Evolutionary conservation across 2,888 invertebrate genomes (phyloP), one percentile per base, ranked within the genome.

Genomic region (Candidula unifasciata): DNA sequence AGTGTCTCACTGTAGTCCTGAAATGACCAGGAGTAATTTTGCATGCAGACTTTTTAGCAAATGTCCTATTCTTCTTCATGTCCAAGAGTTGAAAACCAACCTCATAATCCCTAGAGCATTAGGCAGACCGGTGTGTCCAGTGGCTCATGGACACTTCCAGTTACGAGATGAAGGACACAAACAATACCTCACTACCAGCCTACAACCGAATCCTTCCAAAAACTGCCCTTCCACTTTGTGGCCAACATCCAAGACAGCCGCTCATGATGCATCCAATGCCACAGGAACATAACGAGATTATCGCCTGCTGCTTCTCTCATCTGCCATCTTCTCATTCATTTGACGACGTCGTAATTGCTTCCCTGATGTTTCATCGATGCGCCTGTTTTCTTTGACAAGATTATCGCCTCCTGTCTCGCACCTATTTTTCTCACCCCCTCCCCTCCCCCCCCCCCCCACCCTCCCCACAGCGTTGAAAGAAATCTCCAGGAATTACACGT

Each of bases 151-250:
- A 13, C 44, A 13, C 44, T 44, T 6, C 44, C 13, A 13, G 13
- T 10, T 44, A 44, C 13, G 13, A 44, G 8, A 44, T 44, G n/a
- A 44, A 44, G 44, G 6, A 10, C 44, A 44, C 6, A 6, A 44
- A 44, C 44, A 44, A 44, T 44, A n/a, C n/a, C n/a, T n/a, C 13
- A 44, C 44, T 10, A 6, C 13, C 44, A 44, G 13, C 8, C 44
- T 44, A 13, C 44, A 44, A 10, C 44, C 44, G 13, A 44, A 44
- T 74, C 52, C 52, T 27, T n/a, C 8, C 0, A 52, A 35, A 74
- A 52, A 52, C 2, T 52, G 73, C n/a, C 73, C n/a, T 52, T n/a
- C 73, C 52, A 74, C 52, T 74, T n/a, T 74, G 73, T 44, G 44
- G 44, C 52, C 27, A 52, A 27, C n/a, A 52, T 52, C 24, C 27